Conservation (phyloP, 2,113 vertebrate genomes). For the Mystacornis crossleyi region DNA sequence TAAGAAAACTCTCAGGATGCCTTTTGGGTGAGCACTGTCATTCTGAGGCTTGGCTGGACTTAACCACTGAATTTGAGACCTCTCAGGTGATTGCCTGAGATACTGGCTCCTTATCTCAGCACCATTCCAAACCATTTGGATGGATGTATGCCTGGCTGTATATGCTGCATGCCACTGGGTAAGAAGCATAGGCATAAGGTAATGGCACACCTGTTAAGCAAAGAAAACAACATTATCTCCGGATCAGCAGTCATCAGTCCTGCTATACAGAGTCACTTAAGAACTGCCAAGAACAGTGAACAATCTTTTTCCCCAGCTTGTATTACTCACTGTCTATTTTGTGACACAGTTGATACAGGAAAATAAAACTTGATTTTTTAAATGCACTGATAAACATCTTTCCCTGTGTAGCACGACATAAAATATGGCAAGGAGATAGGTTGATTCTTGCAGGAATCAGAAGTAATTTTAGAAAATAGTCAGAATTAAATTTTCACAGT, state of each 20-base stretch:
- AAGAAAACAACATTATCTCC: background rate
- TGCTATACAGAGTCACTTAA: background rate
- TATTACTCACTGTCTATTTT: background rate
- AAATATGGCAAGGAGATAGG: background rate
- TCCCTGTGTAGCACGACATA: background rate
- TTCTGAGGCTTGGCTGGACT: background rate
- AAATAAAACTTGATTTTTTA: constrained; percentile 4
- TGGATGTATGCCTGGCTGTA: background rate
- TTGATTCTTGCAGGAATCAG: background rate
- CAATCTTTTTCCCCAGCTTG: background rate
- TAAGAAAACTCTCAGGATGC: background rate
- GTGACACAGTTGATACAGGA: background rate
- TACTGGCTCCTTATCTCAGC: background rate
- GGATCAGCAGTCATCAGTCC: background rate
- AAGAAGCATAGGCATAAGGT: background rate
- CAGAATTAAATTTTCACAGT: background rate
- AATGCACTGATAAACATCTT: background rate
- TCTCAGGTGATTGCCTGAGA: background rate
- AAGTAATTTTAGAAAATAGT: background rate
- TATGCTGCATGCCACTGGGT: background rate
- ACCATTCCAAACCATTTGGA: background rate
- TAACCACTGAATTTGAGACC: background rate
- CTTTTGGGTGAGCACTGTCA: background rate
- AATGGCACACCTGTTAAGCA: background rate
- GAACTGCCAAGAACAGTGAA: background rate